These are phyloP conservation scores for Macrotis lagotis DNA, from an alignment of 2,113 vertebrate species.

Conservation along the genomic window DNA sequence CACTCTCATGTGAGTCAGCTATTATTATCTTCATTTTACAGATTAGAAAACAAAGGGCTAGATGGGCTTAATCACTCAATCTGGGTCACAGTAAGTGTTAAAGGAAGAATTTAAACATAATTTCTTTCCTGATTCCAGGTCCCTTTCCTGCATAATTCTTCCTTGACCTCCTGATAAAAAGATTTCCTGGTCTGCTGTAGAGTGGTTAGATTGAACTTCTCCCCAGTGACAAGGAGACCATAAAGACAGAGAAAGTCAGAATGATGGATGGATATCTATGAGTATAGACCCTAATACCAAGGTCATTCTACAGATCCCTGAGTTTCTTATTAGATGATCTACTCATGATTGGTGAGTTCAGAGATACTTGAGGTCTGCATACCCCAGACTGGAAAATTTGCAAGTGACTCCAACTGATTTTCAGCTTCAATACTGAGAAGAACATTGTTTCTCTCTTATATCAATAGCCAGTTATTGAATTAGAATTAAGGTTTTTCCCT, in stretches of 20 bases:
- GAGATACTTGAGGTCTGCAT: neutral
- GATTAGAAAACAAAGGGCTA: neutral
- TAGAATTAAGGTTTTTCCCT: neutral
- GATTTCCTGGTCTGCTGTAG: neutral
- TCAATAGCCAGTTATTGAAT: neutral
- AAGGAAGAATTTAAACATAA: neutral
- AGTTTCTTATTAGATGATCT: neutral
- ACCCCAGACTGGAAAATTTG: neutral
- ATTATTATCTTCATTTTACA: neutral
- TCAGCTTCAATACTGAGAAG: neutral
- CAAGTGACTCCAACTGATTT: neutral
- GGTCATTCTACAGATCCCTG: neutral
- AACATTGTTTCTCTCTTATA: neutral
- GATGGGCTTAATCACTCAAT: neutral
- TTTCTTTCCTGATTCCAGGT: neutral
- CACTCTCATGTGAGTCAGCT: neutral
- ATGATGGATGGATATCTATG: neutral
- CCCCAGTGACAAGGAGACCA: neutral
- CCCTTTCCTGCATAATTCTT: too few relatives aligned
- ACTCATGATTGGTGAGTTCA: neutral
- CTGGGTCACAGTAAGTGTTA: neutral
- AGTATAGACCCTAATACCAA: too few relatives aligned
- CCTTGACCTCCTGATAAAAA: neutral
- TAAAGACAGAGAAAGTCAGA: neutral
- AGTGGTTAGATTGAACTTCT: neutral